phyloP scores from a whole-genome alignment of 2,888 invertebrate genomes.

The Doris montereyensis region DNA sequence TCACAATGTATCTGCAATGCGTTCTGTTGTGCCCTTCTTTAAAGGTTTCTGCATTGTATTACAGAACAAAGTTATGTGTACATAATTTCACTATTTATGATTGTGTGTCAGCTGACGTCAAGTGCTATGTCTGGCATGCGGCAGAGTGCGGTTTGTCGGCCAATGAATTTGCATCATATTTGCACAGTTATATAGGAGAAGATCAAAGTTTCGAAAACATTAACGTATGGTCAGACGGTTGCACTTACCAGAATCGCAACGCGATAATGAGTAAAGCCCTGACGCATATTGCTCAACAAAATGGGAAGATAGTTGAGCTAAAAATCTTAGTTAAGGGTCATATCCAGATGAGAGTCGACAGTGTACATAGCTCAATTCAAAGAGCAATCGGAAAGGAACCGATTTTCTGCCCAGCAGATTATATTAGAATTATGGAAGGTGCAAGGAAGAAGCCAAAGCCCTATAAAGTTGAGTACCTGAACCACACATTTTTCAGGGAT shows the following conservation, averaged over 20 bases:
- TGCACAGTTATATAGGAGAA: no score
- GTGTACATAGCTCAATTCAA: slow-evolving; percentile 35
- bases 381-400: slow-evolving; percentile 26
- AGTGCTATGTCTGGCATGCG: slow-evolving; percentile 36
- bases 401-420: slow-evolving; percentile 29
- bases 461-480: slow-evolving; percentile 37
- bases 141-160: slow-evolving; percentile 11
- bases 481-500: slow-evolving; percentile 39
- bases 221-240: slow-evolving; percentile 43
- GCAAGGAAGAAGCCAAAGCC: neutral
- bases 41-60: slow-evolving; percentile 28
- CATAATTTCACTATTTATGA: slow-evolving; percentile 37
- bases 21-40: slow-evolving; percentile 27
- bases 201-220: no score
- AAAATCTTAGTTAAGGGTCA: slow-evolving; percentile 44
- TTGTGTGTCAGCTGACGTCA: slow-evolving; percentile 9
- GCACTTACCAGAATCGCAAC: slow-evolving; percentile 41
- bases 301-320: slow-evolving; percentile 30
- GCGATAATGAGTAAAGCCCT: slow-evolving; percentile 36
- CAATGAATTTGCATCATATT: slow-evolving; percentile 32
- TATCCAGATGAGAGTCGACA: slow-evolving; percentile 43
- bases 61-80: slow-evolving; percentile 27
- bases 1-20: slow-evolving; percentile 27
- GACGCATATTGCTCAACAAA: slow-evolving; percentile 14
- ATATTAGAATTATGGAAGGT: slow-evolving; percentile 7